Evolutionary conservation across 1,140 invertebrate species (phyloP).

Genomic region (Hylaeus anthracinus): DNA sequence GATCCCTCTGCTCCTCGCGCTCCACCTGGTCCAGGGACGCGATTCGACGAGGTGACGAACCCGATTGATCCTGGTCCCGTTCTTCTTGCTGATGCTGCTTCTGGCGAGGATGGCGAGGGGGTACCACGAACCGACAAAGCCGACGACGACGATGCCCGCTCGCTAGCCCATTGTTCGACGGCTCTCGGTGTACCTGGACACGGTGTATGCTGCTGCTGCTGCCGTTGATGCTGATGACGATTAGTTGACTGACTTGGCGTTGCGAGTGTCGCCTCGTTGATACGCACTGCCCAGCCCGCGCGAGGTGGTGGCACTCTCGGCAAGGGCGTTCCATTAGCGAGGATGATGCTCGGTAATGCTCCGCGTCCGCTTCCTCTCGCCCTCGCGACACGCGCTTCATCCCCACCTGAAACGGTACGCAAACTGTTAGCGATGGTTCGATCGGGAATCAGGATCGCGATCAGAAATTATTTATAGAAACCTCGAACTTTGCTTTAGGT

Average conservation of each 20-base stretch:
- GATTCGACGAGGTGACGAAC: constrained; percentile 26
- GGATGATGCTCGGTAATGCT: constrained; percentile 80
- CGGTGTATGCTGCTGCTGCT: constrained; percentile 44
- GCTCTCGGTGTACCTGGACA: constrained; percentile 54
- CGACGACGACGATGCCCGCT: constrained; percentile 61
- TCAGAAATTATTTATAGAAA: too few relatives aligned
- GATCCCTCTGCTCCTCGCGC: not conserved
- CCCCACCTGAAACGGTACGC: constrained; percentile 75
- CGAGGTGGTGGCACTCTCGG: constrained; percentile 81
- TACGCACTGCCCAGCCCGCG: constrained; percentile 81
- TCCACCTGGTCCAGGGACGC: constrained; percentile 19
- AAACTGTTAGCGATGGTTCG: not conserved
- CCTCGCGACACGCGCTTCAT: constrained; percentile 80
- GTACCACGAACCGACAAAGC: constrained; percentile 66
- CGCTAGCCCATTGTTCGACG: constrained; percentile 74
- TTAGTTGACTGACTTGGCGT: constrained; percentile 59
- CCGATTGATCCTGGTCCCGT: constrained; percentile 44
- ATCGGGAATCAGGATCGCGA: not conserved
- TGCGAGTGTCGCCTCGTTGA: constrained; percentile 73
- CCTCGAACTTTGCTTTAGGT: too few relatives aligned
- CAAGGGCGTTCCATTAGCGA: constrained; percentile 84
- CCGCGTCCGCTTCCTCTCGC: constrained; percentile 80
- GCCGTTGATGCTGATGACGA: constrained; percentile 60
- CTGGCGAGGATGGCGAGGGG: constrained; percentile 43
- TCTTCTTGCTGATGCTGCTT: constrained; percentile 41